A percentile compares a stretch with the other conserved stretches of the same genome.
These are phyloP conservation scores for Pristionchus maxplancki DNA, from an alignment of 2,888 invertebrate species.

Conservation along the genomic window DNA sequence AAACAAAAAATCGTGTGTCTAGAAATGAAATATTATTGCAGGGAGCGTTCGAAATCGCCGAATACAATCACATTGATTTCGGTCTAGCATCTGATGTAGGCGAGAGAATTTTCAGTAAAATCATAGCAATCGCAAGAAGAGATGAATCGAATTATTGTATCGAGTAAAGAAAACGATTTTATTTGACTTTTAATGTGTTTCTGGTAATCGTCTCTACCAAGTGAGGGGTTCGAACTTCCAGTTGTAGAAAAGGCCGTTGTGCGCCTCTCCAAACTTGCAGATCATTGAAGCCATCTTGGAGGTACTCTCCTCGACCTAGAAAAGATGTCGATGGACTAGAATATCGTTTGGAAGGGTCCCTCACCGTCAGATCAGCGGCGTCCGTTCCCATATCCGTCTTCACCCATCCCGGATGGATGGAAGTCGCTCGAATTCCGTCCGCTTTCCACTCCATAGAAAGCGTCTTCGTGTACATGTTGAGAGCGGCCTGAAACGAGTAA, in stretches of 20 bases:
- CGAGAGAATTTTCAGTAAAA: background rate
- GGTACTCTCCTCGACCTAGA: conserved; percentile 47
- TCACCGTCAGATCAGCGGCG: conserved; percentile 47
- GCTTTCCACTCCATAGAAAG: conserved; percentile 47
- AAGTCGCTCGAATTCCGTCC: conserved; percentile 51
- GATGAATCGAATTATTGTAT: background rate
- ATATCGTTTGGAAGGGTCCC: too few relatives aligned
- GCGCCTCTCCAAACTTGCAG: conserved; percentile 13
- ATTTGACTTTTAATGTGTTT: too few relatives aligned
- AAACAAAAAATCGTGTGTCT: background rate
- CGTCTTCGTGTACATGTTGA: conserved; percentile 14
- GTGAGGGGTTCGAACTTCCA: conserved; percentile 51
- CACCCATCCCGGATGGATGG: conserved; percentile 54
- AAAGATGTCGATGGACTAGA: background rate
- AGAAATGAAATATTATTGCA: background rate
- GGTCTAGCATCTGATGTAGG: background rate
- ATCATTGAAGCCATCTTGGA: conserved; percentile 47
- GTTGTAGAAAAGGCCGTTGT: conserved; percentile 51
- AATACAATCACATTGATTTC: background rate
- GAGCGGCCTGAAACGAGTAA: background rate
- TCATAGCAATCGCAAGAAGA: background rate
- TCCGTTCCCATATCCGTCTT: conserved; percentile 27
- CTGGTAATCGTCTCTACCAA: conserved; percentile 27
- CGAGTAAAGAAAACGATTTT: background rate
- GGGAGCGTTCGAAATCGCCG: background rate